Evolutionary conservation across 1,140 invertebrate genomes (phyloP).

Genomic region (Calosoma granatense): DNA sequence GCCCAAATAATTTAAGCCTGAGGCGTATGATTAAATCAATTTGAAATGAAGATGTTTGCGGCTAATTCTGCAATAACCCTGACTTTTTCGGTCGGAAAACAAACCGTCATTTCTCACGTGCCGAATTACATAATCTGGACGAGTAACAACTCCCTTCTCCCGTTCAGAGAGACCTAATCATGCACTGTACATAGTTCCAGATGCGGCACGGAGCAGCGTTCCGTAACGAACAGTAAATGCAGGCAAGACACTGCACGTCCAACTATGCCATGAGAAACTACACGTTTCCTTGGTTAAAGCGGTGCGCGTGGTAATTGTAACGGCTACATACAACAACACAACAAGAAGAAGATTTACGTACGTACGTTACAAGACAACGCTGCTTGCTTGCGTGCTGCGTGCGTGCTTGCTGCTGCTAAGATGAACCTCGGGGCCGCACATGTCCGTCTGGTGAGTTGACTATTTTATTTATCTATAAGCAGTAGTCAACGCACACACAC

Average conservation of each 20-base stretch:
- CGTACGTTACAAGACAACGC: background rate
- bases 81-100: background rate
- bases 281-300: background rate
- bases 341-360: too few relatives aligned
- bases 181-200: background rate
- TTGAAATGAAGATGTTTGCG: too few relatives aligned
- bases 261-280: background rate
- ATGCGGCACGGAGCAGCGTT: background rate
- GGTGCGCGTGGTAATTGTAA: background rate
- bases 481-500: background rate
- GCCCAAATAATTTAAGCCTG: too few relatives aligned
- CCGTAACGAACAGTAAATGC: slow-evolving; percentile 1
- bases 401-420: background rate
- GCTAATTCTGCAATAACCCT: slow-evolving; percentile 3
- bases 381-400: background rate
- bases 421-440: background rate
- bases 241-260: background rate
- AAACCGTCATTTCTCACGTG: background rate
- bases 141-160: background rate
- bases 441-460: background rate
- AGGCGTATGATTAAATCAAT: too few relatives aligned
- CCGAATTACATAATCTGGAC: slow-evolving; percentile 5
- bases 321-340: too few relatives aligned
- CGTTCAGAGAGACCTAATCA: background rate
- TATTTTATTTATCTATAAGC: background rate